These are phyloP conservation scores for Corythornis madagascariensis DNA, from an alignment of 2,113 vertebrate species.

Conservation along the genomic window DNA sequence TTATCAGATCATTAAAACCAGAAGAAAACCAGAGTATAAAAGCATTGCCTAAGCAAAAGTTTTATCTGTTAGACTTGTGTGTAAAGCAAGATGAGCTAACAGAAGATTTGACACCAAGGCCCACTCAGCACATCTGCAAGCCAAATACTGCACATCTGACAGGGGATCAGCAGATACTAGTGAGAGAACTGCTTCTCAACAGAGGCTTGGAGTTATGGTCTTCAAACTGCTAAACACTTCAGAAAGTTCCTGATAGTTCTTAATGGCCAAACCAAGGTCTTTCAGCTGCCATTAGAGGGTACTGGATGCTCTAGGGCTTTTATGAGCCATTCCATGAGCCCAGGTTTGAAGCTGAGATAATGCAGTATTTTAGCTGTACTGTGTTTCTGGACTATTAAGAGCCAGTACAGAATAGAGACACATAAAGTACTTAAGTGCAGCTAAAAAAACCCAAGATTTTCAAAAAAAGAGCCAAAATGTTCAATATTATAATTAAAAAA, in stretches of 20 bases:
- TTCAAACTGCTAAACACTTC: not conserved
- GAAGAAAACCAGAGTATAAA: not conserved
- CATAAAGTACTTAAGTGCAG: not conserved
- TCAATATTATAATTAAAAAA: not conserved
- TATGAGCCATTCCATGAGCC: not conserved
- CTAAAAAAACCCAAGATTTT: not conserved
- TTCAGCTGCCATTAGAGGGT: not conserved
- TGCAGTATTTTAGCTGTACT: not conserved
- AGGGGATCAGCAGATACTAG: constrained; percentile 15
- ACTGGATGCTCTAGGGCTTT: not conserved
- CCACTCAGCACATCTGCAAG: constrained; percentile 46
- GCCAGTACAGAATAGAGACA: not conserved
- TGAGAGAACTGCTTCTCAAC: constrained; percentile 61
- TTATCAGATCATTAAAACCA: not conserved
- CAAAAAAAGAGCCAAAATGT: not conserved
- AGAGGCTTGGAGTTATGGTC: constrained; percentile 68
- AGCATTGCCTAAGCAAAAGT: not conserved
- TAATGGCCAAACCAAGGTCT: not conserved
- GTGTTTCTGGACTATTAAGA: not conserved
- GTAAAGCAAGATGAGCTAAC: constrained; percentile 26
- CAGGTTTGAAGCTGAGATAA: not conserved
- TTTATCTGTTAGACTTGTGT: not conserved
- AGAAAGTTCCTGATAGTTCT: constrained; percentile 19
- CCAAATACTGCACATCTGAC: constrained; percentile 30
- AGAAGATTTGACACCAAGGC: not conserved